Percentiles rank a stretch among this genome's conserved stretches.
phyloP scores from a whole-genome alignment of 2,888 invertebrate genomes.

The Tachina lurida region DNA sequence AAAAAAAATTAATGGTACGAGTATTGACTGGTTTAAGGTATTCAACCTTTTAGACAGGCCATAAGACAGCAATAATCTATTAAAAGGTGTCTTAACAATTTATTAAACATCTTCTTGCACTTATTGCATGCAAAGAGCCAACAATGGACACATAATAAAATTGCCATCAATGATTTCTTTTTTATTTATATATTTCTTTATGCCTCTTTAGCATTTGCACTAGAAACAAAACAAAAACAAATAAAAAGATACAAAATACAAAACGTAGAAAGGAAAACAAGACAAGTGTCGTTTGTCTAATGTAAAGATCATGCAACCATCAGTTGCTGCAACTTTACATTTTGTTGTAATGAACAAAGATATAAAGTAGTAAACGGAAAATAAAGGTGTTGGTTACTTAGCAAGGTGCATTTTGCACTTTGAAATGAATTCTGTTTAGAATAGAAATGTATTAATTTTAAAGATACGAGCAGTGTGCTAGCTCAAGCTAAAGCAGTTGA shows the following conservation, averaged over 20 bases:
- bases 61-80: conserved; percentile 44
- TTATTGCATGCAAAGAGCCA: conserved; percentile 31
- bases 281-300: conserved; percentile 68
- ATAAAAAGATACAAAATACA: not conserved
- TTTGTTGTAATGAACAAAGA: conserved; percentile 18
- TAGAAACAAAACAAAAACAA: not conserved
- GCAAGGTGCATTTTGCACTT: conserved; percentile 61
- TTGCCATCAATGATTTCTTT: conserved; percentile 35
- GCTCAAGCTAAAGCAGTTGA: too few relatives aligned
- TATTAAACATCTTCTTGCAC: conserved; percentile 30
- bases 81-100: conserved; percentile 56
- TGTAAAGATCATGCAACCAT: conserved; percentile 66
- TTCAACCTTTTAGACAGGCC: not conserved
- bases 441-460: conserved; percentile 14
- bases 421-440: conserved; percentile 18
- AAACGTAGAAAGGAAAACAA: conserved; percentile 10
- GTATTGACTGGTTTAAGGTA: conserved; percentile 33
- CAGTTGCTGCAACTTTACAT: conserved; percentile 41
- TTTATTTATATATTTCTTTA: not conserved
- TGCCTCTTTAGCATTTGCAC: conserved; percentile 27
- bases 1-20: conserved; percentile 12
- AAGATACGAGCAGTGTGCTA: not conserved
- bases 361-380: conserved; percentile 11
- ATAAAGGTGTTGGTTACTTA: conserved; percentile 59
- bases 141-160: conserved; percentile 20